Evolutionary conservation across 2,797 vertebrate genomes (phyloP).

Genomic region (Pelochelys cantorii): DNA sequence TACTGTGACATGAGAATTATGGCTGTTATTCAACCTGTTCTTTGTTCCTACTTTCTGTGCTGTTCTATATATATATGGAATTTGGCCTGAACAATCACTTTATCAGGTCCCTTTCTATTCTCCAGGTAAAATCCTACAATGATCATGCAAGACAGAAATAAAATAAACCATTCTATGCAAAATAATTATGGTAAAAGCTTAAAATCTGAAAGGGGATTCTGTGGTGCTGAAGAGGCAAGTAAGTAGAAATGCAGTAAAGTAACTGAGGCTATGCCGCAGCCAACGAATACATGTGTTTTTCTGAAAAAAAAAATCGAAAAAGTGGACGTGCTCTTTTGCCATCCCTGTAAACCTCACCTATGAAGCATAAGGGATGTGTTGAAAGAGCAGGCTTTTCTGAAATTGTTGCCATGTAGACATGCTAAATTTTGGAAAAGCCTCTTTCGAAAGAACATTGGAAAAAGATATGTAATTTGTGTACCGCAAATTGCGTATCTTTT

Average conservation of each 20-base stretch:
- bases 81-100: neutral
- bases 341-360: too few relatives aligned
- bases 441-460: too few relatives aligned
- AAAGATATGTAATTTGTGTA: too few relatives aligned
- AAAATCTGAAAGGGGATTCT: neutral
- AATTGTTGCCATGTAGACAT: too few relatives aligned
- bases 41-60: neutral
- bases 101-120: neutral
- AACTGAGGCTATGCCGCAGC: too few relatives aligned
- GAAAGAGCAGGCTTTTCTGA: too few relatives aligned
- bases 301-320: too few relatives aligned
- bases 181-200: neutral
- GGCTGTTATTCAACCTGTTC: neutral
- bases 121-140: neutral
- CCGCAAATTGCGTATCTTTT: too few relatives aligned
- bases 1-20: neutral
- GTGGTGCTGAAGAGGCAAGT: neutral
- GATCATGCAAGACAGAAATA: neutral
- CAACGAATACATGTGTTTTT: too few relatives aligned
- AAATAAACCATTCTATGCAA: neutral
- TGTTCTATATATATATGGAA: neutral
- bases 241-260: neutral
- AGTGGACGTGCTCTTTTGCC: too few relatives aligned
- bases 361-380: too few relatives aligned
- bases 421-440: too few relatives aligned